phyloP scores from a whole-genome alignment of 1,140 invertebrate genomes.

The Chlorops oryzae region DNA sequence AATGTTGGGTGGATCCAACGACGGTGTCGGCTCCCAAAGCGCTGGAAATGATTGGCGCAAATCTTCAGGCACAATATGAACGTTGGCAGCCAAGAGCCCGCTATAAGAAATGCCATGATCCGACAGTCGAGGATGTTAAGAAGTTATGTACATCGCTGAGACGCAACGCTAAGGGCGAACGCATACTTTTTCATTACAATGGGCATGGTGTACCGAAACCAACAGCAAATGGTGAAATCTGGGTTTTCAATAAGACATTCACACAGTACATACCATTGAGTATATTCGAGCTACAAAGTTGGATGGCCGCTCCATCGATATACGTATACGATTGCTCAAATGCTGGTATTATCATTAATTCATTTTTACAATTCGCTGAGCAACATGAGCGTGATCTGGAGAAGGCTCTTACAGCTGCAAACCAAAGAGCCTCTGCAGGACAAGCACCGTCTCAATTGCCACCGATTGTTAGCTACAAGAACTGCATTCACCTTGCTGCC shows the following conservation, averaged over 20 bases:
- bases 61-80: conserved; percentile 93
- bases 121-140: conserved; percentile 96
- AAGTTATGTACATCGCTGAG: conserved; percentile 91
- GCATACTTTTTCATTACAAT: conserved; percentile 99
- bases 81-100: conserved; percentile 94
- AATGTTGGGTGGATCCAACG: conserved; percentile 95
- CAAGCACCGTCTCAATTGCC: conserved; percentile 15
- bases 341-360: conserved; percentile 92
- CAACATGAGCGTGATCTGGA: conserved; percentile 86
- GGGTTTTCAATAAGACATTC: conserved; percentile 98
- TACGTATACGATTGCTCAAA: conserved; percentile 99
- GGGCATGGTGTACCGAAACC: conserved; percentile 98
- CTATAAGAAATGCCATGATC: conserved; percentile 94
- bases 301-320: conserved; percentile 98
- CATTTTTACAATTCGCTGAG: conserved; percentile 85
- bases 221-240: conserved; percentile 97
- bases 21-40: conserved; percentile 88
- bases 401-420: conserved; percentile 48
- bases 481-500: conserved; percentile 94
- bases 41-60: conserved; percentile 84
- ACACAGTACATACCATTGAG: conserved; percentile 99
- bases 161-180: conserved; percentile 97
- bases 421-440: conserved; percentile 12
- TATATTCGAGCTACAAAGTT: conserved; percentile 95
- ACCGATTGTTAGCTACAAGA: conserved; percentile 57